Percentiles rank a stretch among this genome's conserved stretches.
Evolutionary conservation across 2,113 vertebrate species (phyloP).

Genomic region (Climacteris rufus): DNA sequence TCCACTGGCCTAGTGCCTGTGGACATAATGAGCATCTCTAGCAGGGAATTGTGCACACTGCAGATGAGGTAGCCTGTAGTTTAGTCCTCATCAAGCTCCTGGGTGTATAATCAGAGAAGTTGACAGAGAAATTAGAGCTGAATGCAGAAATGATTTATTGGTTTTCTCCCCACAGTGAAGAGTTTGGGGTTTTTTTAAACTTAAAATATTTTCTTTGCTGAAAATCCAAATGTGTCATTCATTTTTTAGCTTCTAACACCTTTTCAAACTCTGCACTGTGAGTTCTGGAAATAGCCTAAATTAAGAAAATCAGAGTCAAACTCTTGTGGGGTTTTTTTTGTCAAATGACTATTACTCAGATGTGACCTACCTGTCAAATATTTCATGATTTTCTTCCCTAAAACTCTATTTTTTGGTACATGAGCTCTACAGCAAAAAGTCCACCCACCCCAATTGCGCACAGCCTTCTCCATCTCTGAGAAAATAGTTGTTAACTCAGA

Average conservation of each 20-base stretch:
- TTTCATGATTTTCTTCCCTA: neutral
- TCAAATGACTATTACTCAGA: neutral
- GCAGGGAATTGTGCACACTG: neutral
- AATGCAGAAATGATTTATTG: conserved; percentile 16
- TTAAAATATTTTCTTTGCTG: neutral
- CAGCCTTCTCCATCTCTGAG: neutral
- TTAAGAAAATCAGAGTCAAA: neutral
- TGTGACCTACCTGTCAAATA: neutral
- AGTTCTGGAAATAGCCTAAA: neutral
- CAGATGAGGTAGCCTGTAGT: neutral
- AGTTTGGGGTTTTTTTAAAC: neutral
- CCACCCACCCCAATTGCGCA: neutral
- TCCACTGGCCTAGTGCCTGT: neutral
- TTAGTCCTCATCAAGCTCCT: neutral
- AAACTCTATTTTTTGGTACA: neutral
- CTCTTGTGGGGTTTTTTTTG: neutral
- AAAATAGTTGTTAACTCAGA: neutral
- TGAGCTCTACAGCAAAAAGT: neutral
- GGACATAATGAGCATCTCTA: neutral
- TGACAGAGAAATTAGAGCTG: conserved; percentile 10
- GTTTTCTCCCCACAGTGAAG: neutral
- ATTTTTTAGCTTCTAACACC: neutral
- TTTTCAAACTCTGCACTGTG: neutral
- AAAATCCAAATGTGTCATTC: neutral
- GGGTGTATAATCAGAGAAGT: neutral